Conservation (phyloP, 2,888 invertebrate species). For the Sphecodes monilicornis region DNA sequence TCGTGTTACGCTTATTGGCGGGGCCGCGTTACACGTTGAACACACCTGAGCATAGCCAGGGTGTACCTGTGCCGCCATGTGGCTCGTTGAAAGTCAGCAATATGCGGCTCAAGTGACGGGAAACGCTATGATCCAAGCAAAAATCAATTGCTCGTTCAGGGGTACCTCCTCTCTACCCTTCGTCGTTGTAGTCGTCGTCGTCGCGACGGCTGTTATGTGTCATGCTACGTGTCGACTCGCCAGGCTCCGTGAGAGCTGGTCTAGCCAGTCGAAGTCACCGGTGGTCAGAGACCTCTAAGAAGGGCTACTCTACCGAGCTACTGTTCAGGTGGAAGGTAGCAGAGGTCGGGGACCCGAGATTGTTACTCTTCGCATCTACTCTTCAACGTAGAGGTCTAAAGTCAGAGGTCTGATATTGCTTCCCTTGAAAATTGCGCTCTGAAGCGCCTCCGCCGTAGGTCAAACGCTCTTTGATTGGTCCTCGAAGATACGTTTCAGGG, state of each 20-base stretch:
- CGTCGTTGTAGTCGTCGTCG: not conserved
- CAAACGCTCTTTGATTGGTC: not conserved
- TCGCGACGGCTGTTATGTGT: not conserved
- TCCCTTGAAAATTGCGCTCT: not conserved
- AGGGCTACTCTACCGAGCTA: slow-evolving; percentile 4
- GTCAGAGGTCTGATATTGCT: slow-evolving; percentile 4
- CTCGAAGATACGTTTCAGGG: too few relatives aligned
- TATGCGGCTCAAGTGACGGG: slow-evolving; percentile 57
- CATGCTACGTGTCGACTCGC: not conserved
- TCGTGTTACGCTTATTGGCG: slow-evolving; percentile 61
- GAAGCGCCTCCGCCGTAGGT: not conserved
- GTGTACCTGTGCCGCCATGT: slow-evolving; percentile 24
- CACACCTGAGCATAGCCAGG: not conserved
- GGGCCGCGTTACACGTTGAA: slow-evolving; percentile 24
- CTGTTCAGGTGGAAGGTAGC: not conserved
- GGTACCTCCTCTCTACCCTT: not conserved
- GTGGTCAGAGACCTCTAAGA: not conserved
- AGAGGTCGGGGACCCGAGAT: slow-evolving; percentile 3
- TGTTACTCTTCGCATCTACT: slow-evolving; percentile 1
- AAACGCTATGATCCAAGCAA: slow-evolving; percentile 33
- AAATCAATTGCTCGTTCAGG: slow-evolving; percentile 12
- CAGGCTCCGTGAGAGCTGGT: not conserved
- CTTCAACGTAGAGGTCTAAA: not conserved
- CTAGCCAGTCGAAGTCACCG: slow-evolving; percentile 4
- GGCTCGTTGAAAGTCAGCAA: slow-evolving; percentile 33